Conservation (phyloP, 64 coral and sea anemone species). For the Acropora tenuis region DNA sequence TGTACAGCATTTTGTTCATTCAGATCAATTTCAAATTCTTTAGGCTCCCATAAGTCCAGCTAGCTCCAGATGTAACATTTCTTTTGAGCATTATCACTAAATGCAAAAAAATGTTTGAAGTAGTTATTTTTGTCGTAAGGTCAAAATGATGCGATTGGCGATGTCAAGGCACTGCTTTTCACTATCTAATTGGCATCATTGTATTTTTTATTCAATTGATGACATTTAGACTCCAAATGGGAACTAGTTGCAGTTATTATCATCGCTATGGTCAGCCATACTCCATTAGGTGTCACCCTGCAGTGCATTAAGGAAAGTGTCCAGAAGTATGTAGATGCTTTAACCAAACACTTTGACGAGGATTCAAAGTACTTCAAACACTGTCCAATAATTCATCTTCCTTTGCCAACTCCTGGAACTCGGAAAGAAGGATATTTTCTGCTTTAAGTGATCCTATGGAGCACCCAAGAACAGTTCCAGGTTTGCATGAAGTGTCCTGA, state of each 20-base stretch:
- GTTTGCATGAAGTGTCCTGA: conserved; percentile 4
- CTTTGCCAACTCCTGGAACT: not conserved
- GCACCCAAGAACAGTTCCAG: conserved; percentile 22
- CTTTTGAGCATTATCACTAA: too few relatives aligned
- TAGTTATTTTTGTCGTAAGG: too few relatives aligned
- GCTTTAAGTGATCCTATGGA: conserved; percentile 9
- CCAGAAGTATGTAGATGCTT: conserved; percentile 2
- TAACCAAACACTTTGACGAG: conserved; percentile 21
- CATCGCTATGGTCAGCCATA: not conserved
- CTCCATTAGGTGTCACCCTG: not conserved
- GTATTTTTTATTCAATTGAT: too few relatives aligned
- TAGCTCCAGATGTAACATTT: too few relatives aligned
- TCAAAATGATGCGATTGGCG: too few relatives aligned
- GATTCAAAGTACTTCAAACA: not conserved
- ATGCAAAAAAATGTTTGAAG: too few relatives aligned
- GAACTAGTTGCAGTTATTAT: not conserved
- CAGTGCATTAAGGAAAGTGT: not conserved
- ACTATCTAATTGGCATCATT: too few relatives aligned
- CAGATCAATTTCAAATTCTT: too few relatives aligned
- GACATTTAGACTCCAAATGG: too few relatives aligned
- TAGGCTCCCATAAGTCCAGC: too few relatives aligned
- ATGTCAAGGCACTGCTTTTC: too few relatives aligned
- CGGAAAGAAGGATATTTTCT: not conserved
- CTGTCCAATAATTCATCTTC: not conserved
- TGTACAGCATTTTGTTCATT: too few relatives aligned